Percentiles rank a stretch among this genome's conserved stretches.
These are phyloP conservation scores for Cynaeus angustus DNA, from an alignment of 2,888 invertebrate species.

Conservation along the genomic window DNA sequence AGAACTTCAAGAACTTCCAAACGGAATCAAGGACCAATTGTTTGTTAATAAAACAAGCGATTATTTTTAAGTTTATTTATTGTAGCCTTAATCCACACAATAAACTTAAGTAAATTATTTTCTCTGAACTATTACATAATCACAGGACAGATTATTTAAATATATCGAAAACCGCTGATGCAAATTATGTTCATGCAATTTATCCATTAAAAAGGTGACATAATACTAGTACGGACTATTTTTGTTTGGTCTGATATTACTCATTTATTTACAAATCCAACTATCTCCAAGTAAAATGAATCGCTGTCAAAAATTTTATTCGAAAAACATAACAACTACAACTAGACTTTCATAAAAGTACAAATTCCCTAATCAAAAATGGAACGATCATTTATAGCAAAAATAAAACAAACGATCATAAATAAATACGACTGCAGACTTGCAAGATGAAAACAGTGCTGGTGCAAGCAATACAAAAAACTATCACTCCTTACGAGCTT, in stretches of 20 bases:
- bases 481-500: slow-evolving; percentile 67
- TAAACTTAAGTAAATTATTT: slow-evolving; percentile 42
- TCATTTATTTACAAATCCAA: slow-evolving; percentile 35
- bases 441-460: slow-evolving; percentile 49
- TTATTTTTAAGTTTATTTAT: slow-evolving; percentile 47
- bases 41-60: slow-evolving; percentile 37
- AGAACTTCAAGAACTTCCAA: slow-evolving; percentile 41
- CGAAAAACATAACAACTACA: slow-evolving; percentile 45
- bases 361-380: slow-evolving; percentile 40
- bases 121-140: slow-evolving; percentile 44
- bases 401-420: slow-evolving; percentile 45
- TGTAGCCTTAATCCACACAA: slow-evolving; percentile 43
- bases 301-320: slow-evolving; percentile 38
- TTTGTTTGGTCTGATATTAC: slow-evolving; percentile 29
- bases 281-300: slow-evolving; percentile 18
- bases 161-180: slow-evolving; percentile 33
- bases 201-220: slow-evolving; percentile 30
- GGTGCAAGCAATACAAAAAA: slow-evolving; percentile 33
- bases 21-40: slow-evolving; percentile 10
- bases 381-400: slow-evolving; percentile 43
- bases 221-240: slow-evolving; percentile 37
- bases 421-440: slow-evolving; percentile 54
- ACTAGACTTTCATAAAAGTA: slow-evolving; percentile 43
- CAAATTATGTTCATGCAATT: slow-evolving; percentile 31
- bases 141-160: slow-evolving; percentile 43